Base-by-base conservation (phyloP, 2,113 vertebrate genomes). In the Butastur rufipennis region DNA sequence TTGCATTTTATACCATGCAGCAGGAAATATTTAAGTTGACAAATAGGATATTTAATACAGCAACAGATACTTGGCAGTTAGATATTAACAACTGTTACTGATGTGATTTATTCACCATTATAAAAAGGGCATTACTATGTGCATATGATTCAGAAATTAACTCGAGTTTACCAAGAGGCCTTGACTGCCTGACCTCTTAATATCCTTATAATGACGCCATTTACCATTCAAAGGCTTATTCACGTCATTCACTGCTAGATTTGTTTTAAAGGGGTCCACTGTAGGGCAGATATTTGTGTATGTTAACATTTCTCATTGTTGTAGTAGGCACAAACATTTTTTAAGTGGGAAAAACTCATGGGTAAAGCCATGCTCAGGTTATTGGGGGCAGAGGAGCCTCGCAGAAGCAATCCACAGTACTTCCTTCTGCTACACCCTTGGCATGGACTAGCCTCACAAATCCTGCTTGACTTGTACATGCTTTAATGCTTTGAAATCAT, bases 151-250 rank as follows among this genome's bases (percentile, higher is more conserved):
- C 98, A 96, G 98, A 99, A 99, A 99, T 99, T 99, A 99, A 99
- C 99, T 99, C 98, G 97, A 98, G 98, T 99, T 99, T 99, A 99
- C 99, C 98, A 97, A 98, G 98, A 98, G 99, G 99, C 99, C 98
- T 98, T 85, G 98, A 97, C 98, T 99, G 98, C 98, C 97, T 99
- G 99, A 99, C 99, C 99, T 98, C 98, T 99, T 99, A 99, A 99
- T 99, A 99, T 99, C 97, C 99, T 99, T 99, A 98, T 99, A 99
- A 99, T 99, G 99, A 99, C 65, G 98, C 98, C 98, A 99, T 99
- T 99, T 99, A 99, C 98, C 98, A 99, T 98, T 98, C 98, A 98
- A 95, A 93, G 98, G 98, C 98, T 98, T 95, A 97, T 95, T 98
- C 98, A 98, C 99, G 99, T 98, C 97, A 97, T 96, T 98, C 98